Percentiles rank a stretch among this genome's conserved stretches.
Conservation (phyloP, 2,113 vertebrate species). For the Python bivittatus region DNA sequence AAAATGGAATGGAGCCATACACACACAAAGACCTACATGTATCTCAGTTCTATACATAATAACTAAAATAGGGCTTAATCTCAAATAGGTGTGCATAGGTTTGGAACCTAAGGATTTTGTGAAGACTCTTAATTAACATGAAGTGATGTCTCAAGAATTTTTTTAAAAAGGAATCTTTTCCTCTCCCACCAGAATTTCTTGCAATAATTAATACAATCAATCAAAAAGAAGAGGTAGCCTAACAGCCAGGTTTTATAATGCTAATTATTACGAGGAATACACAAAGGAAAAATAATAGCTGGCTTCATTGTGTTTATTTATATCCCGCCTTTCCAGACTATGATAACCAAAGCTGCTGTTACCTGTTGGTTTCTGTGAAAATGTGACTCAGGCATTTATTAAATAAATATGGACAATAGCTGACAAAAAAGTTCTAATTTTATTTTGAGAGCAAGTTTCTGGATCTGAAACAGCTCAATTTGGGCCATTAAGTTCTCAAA, state of each 20-base stretch:
- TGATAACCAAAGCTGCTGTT: not conserved
- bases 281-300: not conserved
- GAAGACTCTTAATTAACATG: not conserved
- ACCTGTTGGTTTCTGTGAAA: not conserved
- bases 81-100: not conserved
- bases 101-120: not conserved
- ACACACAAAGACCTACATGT: not conserved
- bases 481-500: not conserved
- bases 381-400: not conserved
- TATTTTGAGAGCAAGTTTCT: not conserved
- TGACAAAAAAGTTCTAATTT: not conserved
- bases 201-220: not conserved
- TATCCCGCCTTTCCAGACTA: not conserved
- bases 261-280: not conserved
- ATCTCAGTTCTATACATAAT: not conserved
- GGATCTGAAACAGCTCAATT: not conserved
- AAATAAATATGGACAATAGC: not conserved
- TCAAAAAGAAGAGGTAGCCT: not conserved
- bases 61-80: not conserved
- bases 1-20: not conserved
- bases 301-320: not conserved
- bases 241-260: not conserved
- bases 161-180: not conserved
- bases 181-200: not conserved
- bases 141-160: not conserved